Base-by-base conservation (phyloP, 2,888 invertebrate species). In the Crioceris asparagi region DNA sequence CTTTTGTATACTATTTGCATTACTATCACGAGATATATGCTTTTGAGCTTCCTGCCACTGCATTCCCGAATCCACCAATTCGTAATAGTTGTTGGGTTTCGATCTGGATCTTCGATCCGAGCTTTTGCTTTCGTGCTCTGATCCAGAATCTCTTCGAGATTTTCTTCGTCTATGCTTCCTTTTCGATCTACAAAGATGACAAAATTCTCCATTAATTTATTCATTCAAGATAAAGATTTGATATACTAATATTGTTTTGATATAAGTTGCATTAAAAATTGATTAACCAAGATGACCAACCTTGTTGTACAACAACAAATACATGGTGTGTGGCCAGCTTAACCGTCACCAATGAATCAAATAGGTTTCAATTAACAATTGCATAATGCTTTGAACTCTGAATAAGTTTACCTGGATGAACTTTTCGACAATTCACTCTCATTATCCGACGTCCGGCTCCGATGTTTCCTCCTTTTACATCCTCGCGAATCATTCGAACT, bases 341-440 rank as follows among this genome's bases (percentile, higher is more conserved):
- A n/a, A n/a, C n/a, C n/a, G n/a, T n/a, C n/a, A n/a, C n/a, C n/a
- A n/a, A n/a, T n/a, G n/a, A n/a, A n/a, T n/a, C n/a, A n/a, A n/a
- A n/a, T n/a, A n/a, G n/a, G n/a, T n/a, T n/a, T n/a, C n/a, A n/a
- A n/a, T n/a, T n/a, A n/a, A n/a, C n/a, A n/a, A n/a, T n/a, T n/a
- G n/a, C n/a, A n/a, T n/a, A n/a, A n/a, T n/a, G n/a, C n/a, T n/a
- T n/a, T n/a, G n/a, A n/a, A n/a, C n/a, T n/a, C n/a, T n/a, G n/a
- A n/a, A n/a, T n/a, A n/a, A n/a, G n/a, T n/a, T n/a, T n/a, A n/a
- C 48, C 83, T 76, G 11, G 79, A 83, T 5, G 88, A 90, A 27
- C 85, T 80, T 42, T 87, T 79, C 1, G 90, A 90, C 48, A 87
- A 66, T 65, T 91, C 90, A 54, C 90, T 90, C 64, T 91, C 90